Evolutionary conservation across 2,113 vertebrate species (phyloP), one percentile per base, ranked within the genome.

Genomic region (Colossoma macropomum): DNA sequence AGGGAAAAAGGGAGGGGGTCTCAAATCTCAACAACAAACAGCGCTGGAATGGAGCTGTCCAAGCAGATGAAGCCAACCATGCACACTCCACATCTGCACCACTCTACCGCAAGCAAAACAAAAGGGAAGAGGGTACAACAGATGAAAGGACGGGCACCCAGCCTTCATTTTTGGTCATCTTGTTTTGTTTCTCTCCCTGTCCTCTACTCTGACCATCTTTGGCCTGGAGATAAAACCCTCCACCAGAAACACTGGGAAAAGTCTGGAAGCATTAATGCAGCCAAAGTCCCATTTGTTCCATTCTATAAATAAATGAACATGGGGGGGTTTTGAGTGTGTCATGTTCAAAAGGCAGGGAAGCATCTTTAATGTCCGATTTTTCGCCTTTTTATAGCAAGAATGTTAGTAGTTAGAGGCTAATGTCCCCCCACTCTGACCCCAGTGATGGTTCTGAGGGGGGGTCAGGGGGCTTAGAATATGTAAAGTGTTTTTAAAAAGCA

Each of bases 11-110:
- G 59, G 59, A 13, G 59, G 59, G 59, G 59, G 19, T 28, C 50
- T 50, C 50, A 27, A 74, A 74, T 78, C 32, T 73, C 6, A 69
- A 85, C 75, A 73, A 85, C 74, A 81, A 72, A 77, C 75, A 82
- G 11, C 17, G 75, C 45, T 66, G 59, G 28, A 72, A 65, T 23
- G 41, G 38, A 75, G 79, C 65, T 30, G 75, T 77, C 74, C 68
- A 59, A 82, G 68, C 80, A 38, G 56, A 30, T 65, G 68, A 72
- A 81, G 70, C 34, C 70, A 60, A 9, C 50, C 27, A 69, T 52
- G 63, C 52, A 70, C 75, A n/a, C 63, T 68, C 68, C 60, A 34
- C 76, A 52, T 41, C 27, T 32, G 56, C 28, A 66, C 27, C 62
- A 34, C n/a, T 66, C 41, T 66, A 78, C 62, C 45, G 21, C 54